Base-by-base conservation (phyloP, 2,113 vertebrate species). In the Dendropsophus ebraccatus region DNA sequence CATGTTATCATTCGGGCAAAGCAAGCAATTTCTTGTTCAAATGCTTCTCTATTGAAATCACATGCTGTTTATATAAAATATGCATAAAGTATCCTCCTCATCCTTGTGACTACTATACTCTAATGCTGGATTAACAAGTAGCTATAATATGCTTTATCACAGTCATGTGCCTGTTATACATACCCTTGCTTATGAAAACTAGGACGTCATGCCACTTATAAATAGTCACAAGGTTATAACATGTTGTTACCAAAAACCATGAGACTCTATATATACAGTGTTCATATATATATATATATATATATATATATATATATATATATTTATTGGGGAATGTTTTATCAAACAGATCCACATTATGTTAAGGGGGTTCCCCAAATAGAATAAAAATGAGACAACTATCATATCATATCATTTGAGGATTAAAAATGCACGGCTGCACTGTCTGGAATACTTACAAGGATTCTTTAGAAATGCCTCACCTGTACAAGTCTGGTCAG, bases 11-110 rank as follows among this genome's bases (percentile, higher is more conserved):
- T 73, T 72, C 73, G 19, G 49, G 77, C 62, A 81, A 35, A 25
- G 35, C 78, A 81, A 60, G 54, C 49, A 54, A 81, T 81, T 81
- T 80, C 62, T 86, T 78, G 49, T 49, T 69, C 62, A 79, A 65
- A 80, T 80, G 37, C 23, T 85, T 49, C 56, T 41, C 23, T 73
- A 56, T 23, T 47, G 35, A 77, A 52, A 78, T 69, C 58, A 85
- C 41, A 69, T 56, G 60, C 60, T 79, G 62, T 80, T 80, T 56
- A 5, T 70, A 65, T 37, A 75, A 69, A 85, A 85, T 41, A 50
- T 85, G 35, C 52, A 83, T 30, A 74, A 54, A 47, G 13, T 47
- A 37, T 82, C 37, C 32, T 81, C 45, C 30, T 62, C 56, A 23
- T 82, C n/a, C 47, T 50, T 35, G 80, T 82, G 60, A 82, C 17